Evolutionary conservation across 2,113 vertebrate species (phyloP).

Genomic region (Rhinopithecus roxellana): DNA sequence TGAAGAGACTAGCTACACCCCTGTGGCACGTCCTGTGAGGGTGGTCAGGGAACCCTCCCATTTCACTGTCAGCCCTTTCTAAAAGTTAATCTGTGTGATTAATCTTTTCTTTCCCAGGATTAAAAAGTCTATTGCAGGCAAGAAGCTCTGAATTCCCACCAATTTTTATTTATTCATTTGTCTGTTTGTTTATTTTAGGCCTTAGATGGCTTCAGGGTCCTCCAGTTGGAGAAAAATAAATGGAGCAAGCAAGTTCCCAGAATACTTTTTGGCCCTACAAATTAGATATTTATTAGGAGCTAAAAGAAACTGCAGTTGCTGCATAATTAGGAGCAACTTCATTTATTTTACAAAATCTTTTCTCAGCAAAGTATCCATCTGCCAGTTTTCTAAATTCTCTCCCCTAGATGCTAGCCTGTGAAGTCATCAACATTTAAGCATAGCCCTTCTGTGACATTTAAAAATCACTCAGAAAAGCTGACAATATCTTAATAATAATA

Average conservation of each 20-base stretch:
- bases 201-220: background rate
- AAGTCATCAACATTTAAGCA: background rate
- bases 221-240: background rate
- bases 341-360: background rate
- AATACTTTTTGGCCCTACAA: background rate
- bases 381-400: background rate
- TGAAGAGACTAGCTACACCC: no score
- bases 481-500: background rate
- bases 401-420: no score
- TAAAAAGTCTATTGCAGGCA: background rate
- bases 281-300: slow-evolving; percentile 6
- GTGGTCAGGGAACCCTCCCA: no score
- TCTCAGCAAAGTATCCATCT: background rate
- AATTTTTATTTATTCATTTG: background rate
- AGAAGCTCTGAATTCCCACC: background rate
- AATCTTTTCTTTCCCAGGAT: background rate
- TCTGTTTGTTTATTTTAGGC: background rate
- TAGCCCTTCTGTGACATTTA: background rate
- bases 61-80: background rate
- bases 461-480: background rate
- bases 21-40: no score
- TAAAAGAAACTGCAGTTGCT: background rate
- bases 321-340: background rate
- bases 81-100: background rate
- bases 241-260: background rate